These are phyloP conservation scores for Discoglossus pictus DNA, from an alignment of 2,797 vertebrate species.

Conservation along the genomic window DNA sequence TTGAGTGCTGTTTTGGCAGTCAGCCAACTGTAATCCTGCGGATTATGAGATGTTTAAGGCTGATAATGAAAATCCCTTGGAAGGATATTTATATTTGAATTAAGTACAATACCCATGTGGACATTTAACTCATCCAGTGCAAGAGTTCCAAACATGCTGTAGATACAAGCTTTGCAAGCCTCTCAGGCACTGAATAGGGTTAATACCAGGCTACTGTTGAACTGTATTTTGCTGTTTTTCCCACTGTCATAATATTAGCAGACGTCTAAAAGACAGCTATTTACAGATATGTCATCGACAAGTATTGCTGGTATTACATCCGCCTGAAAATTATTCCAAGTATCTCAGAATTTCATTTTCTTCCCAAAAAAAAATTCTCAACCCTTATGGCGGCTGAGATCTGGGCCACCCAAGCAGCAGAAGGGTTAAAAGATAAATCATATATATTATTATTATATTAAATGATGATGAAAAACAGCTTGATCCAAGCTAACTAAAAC, in stretches of 20 bases:
- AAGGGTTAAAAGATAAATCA: slow-evolving; percentile 27
- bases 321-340: background rate
- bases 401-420: slow-evolving; percentile 5
- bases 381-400: background rate
- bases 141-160: background rate
- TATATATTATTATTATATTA: slow-evolving; percentile 45
- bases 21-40: slow-evolving; percentile 3
- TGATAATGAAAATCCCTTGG: slow-evolving; percentile 31
- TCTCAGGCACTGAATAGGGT: background rate
- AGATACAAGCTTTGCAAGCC: background rate
- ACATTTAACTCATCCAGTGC: slow-evolving; percentile 6
- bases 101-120: slow-evolving; percentile 1
- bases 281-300: slow-evolving; percentile 18
- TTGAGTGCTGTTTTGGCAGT: slow-evolving; percentile 23
- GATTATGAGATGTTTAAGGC: slow-evolving; percentile 27
- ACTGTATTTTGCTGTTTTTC: background rate
- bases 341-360: background rate
- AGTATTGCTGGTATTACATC: slow-evolving; percentile 1
- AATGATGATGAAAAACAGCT: slow-evolving; percentile 36
- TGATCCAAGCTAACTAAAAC: slow-evolving; percentile 50
- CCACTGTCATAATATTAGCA: slow-evolving; percentile 6
- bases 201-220: slow-evolving; percentile 3
- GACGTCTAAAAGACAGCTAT: slow-evolving; percentile 8
- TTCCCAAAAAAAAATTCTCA: background rate
- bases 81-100: slow-evolving; percentile 27